Evolutionary conservation across 2,888 invertebrate genomes (phyloP).

Genomic region (Dryococelus australis): DNA sequence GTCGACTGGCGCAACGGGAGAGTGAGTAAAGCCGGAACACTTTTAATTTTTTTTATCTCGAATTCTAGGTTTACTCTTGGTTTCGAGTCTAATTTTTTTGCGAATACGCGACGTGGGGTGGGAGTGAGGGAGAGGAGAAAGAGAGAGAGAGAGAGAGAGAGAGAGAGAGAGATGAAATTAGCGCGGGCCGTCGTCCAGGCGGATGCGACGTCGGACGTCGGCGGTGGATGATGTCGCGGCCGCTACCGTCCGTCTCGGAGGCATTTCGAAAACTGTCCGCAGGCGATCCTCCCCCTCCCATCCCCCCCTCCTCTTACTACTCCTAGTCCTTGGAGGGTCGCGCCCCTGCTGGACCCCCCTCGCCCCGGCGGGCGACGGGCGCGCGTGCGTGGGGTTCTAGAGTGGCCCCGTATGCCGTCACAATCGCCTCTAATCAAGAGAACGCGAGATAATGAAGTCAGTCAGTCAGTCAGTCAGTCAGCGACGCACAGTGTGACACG

Average conservation of each 20-base stretch:
- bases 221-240: neutral
- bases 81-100: too few species aligned
- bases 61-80: too few species aligned
- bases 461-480: neutral
- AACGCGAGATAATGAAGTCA: conserved; percentile 8
- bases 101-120: too few species aligned
- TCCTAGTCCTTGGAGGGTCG: neutral
- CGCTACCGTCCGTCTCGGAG: neutral
- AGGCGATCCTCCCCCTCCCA: neutral
- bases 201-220: neutral
- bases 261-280: neutral
- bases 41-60: too few species aligned
- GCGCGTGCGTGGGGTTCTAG: neutral
- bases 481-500: too few species aligned
- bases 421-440: neutral
- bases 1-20: too few species aligned
- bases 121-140: too few species aligned
- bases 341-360: neutral
- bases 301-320: neutral
- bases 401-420: neutral
- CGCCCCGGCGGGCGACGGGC: neutral
- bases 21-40: too few species aligned
- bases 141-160: too few species aligned
- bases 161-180: too few species aligned
- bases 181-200: neutral